Percentiles rank a stretch among this genome's conserved stretches.
These are phyloP conservation scores for Aleadryas rufinucha DNA, from an alignment of 2,113 vertebrate genomes.

Conservation along the genomic window DNA sequence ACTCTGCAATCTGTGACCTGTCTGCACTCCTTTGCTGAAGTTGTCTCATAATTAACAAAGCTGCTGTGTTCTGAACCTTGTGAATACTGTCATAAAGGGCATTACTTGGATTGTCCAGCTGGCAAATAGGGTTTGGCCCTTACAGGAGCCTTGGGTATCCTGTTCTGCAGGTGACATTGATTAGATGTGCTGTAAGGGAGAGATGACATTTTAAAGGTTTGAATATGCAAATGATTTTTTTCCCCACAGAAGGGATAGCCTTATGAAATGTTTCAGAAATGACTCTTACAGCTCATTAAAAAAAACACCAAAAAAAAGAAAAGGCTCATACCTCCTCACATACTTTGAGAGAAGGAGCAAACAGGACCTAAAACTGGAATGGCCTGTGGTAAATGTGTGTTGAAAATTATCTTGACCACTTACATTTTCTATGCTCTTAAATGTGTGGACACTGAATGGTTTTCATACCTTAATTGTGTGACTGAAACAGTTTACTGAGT, in stretches of 20 bases:
- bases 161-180: slow-evolving; percentile 22
- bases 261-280: slow-evolving; percentile 4
- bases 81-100: slow-evolving; percentile 7
- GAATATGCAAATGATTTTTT: background rate
- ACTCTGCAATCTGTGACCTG: slow-evolving; percentile 12
- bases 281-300: background rate
- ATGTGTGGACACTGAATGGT: background rate
- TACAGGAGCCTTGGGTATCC: background rate
- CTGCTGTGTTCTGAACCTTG: background rate
- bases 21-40: background rate
- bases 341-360: background rate
- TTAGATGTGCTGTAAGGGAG: slow-evolving; percentile 4
- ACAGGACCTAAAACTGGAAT: background rate
- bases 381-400: background rate
- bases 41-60: background rate
- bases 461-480: background rate
- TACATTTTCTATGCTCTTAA: background rate
- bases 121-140: background rate
- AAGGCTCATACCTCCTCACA: background rate
- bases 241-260: background rate
- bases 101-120: slow-evolving; percentile 5
- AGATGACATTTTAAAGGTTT: slow-evolving; percentile 59
- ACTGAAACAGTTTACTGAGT: background rate
- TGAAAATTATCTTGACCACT: background rate
- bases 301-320: background rate